These are phyloP conservation scores for Taenaris catops DNA, from an alignment of 2,888 invertebrate genomes.

Conservation along the genomic window DNA sequence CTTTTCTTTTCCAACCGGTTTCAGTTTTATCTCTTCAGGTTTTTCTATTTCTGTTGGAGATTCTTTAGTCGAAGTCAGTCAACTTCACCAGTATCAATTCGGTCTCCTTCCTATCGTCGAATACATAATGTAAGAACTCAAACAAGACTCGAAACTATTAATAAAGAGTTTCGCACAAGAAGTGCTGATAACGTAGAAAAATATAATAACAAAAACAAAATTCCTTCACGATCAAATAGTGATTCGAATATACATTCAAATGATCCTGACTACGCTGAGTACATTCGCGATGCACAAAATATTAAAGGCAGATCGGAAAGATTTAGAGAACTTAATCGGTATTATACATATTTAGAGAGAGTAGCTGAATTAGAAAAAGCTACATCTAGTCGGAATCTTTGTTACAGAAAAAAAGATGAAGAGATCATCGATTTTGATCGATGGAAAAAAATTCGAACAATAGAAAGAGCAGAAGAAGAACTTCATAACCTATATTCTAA, in stretches of 20 bases:
- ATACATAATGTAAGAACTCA: conserved; percentile 76
- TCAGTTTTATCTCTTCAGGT: too few relatives aligned
- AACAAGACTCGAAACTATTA: conserved; percentile 47
- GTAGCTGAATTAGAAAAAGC: conserved; percentile 90
- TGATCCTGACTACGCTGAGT: conserved; percentile 84
- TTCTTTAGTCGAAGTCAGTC: conserved; percentile 72
- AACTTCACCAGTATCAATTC: conserved; percentile 78
- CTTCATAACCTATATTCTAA: conserved; percentile 87
- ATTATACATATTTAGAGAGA: conserved; percentile 91
- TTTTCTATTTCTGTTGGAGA: too few relatives aligned
- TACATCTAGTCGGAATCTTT: conserved; percentile 84
- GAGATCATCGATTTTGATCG: conserved; percentile 93
- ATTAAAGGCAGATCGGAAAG: conserved; percentile 86
- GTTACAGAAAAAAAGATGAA: conserved; percentile 86
- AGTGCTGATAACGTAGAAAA: conserved; percentile 83
- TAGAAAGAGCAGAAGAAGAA: conserved; percentile 91
- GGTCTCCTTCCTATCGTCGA: conserved; percentile 84
- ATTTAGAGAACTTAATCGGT: conserved; percentile 91
- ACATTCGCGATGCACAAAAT: conserved; percentile 82
- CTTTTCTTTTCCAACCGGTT: too few relatives aligned
- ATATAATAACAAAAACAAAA: conserved; percentile 34
- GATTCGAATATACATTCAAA: conserved; percentile 54
- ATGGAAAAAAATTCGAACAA: conserved; percentile 89
- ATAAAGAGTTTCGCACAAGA: conserved; percentile 78
- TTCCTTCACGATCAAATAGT: conserved; percentile 47